These are phyloP conservation scores for Drosophila ercepeae DNA, from an alignment of 1,140 invertebrate species.

Conservation along the genomic window DNA sequence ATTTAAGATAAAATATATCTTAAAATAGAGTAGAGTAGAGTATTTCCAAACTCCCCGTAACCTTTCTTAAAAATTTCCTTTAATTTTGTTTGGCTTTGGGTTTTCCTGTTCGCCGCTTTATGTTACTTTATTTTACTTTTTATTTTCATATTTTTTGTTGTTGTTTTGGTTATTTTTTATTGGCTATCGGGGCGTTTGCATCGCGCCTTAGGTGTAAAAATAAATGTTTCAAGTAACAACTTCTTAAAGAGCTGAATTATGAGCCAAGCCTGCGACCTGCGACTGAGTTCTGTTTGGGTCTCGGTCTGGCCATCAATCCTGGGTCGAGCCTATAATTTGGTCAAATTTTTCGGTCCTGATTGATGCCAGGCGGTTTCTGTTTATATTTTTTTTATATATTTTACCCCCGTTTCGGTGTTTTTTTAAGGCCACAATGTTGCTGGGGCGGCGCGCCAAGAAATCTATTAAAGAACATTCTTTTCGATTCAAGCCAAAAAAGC, in stretches of 20 bases:
- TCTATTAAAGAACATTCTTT: slow-evolving; percentile 56
- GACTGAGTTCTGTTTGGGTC: slow-evolving; percentile 8
- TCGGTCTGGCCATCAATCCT: slow-evolving; percentile 43
- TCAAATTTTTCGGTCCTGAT: slow-evolving; percentile 67
- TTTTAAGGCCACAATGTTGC: slow-evolving; percentile 55
- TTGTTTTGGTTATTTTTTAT: slow-evolving; percentile 21
- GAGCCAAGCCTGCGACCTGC: slow-evolving; percentile 26
- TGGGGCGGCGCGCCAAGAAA: slow-evolving; percentile 62
- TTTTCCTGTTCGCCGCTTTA: background rate
- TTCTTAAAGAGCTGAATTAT: slow-evolving; percentile 79
- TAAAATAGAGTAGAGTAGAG: no score
- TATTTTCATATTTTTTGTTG: slow-evolving; percentile 18
- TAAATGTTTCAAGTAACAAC: slow-evolving; percentile 82
- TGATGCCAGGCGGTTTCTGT: slow-evolving; percentile 52
- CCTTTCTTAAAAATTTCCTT: background rate
- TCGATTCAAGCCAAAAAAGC: slow-evolving; percentile 35
- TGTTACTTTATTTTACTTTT: slow-evolving; percentile 22
- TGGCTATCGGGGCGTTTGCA: slow-evolving; percentile 42
- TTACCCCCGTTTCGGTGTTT: slow-evolving; percentile 20
- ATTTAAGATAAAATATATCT: background rate
- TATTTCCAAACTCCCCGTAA: background rate
- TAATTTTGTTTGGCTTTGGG: background rate
- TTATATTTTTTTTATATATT: background rate
- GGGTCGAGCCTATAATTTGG: slow-evolving; percentile 68
- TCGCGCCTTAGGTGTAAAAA: slow-evolving; percentile 79